Evolutionary conservation across 1,140 invertebrate species (phyloP).

Genomic region (Drosophila teissieri): DNA sequence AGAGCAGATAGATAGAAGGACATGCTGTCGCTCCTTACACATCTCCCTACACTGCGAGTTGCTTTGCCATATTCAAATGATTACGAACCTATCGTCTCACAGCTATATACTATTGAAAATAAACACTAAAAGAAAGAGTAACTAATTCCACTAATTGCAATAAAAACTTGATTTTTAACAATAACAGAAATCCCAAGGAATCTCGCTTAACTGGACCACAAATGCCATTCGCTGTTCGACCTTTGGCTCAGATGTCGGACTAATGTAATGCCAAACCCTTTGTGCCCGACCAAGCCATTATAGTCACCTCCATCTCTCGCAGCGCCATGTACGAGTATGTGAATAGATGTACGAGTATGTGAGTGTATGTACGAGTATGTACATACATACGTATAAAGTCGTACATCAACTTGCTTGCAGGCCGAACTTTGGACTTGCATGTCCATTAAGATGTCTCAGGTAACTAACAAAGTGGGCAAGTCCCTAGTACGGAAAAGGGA

Average conservation of each 20-base stretch:
- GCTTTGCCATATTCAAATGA: too few relatives aligned
- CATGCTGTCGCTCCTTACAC: not conserved
- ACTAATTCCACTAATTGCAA: too few relatives aligned
- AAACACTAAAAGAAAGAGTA: too few relatives aligned
- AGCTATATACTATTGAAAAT: too few relatives aligned
- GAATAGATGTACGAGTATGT: too few relatives aligned
- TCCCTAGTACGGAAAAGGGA: not conserved
- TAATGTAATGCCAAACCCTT: slow-evolving; percentile 3
- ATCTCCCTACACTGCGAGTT: not conserved
- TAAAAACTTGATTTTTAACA: too few relatives aligned
- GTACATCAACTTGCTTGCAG: slow-evolving; percentile 29
- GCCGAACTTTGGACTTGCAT: slow-evolving; percentile 64
- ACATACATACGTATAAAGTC: not conserved
- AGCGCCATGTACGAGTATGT: not conserved
- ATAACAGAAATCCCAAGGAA: not conserved
- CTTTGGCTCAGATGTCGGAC: not conserved
- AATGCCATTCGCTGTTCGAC: not conserved
- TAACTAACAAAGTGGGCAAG: slow-evolving; percentile 31
- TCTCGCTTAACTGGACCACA: not conserved
- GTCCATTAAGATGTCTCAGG: slow-evolving; percentile 76
- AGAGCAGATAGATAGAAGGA: not conserved
- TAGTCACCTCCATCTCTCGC: not conserved
- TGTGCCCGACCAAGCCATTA: slow-evolving; percentile 12
- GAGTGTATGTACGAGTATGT: not conserved
- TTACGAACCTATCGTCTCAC: too few relatives aligned